Conservation (phyloP, 2,888 invertebrate species). For the Macrostomum cliftonense region DNA sequence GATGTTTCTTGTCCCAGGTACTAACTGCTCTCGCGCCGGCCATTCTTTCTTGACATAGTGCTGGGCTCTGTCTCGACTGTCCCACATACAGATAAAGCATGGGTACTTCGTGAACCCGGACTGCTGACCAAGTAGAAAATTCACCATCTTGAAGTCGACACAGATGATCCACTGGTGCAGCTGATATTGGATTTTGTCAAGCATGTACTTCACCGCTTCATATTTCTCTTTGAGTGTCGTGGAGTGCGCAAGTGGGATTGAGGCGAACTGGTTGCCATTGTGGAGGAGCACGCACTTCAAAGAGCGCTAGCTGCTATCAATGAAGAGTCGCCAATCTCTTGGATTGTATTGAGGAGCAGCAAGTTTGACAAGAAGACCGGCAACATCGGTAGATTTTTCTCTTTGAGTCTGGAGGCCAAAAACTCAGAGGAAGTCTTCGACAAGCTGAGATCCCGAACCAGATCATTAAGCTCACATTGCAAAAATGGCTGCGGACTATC, state of each 20-base stretch:
- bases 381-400: not conserved
- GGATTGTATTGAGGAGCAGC: no score
- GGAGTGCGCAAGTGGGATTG: not conserved
- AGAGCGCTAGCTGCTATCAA: not conserved
- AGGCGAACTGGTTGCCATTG: not conserved
- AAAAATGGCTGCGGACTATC: not conserved
- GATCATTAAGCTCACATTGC: not conserved
- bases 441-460: not conserved
- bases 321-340: not conserved
- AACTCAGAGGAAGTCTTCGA: not conserved
- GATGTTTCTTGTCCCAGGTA: not conserved
- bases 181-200: not conserved
- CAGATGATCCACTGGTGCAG: constrained; percentile 7
- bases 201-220: not conserved
- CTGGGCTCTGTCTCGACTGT: constrained; percentile 15
- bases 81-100: constrained; percentile 19
- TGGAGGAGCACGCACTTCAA: no score
- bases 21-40: constrained; percentile 1
- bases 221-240: not conserved
- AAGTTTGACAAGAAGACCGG: no score
- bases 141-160: constrained; percentile 10
- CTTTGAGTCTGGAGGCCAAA: not conserved
- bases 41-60: constrained; percentile 13
- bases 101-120: constrained; percentile 18
- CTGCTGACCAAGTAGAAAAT: constrained; percentile 19